Evolutionary conservation across 1,140 invertebrate genomes (phyloP).

Genomic region (Drosophila auraria): DNA sequence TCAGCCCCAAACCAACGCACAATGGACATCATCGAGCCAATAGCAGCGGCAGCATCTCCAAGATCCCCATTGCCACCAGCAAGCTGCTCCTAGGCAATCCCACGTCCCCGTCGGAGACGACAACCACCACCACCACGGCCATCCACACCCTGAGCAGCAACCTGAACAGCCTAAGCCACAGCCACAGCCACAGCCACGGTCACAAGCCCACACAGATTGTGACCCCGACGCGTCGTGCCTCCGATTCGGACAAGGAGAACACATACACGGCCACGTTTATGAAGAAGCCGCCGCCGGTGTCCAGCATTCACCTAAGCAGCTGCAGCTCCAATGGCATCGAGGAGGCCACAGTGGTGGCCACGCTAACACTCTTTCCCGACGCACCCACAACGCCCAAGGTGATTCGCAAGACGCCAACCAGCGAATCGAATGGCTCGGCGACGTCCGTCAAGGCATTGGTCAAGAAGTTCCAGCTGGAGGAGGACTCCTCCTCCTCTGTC

Average conservation of each 20-base stretch:
- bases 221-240: slow-evolving; percentile 71
- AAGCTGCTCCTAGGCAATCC: slow-evolving; percentile 38
- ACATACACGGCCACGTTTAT: slow-evolving; percentile 77
- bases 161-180: slow-evolving; percentile 16
- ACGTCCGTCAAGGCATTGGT: slow-evolving; percentile 83
- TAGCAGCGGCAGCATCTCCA: slow-evolving; percentile 50
- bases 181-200: slow-evolving; percentile 1
- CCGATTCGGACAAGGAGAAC: slow-evolving; percentile 83
- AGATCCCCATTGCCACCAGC: slow-evolving; percentile 59
- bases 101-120: slow-evolving; percentile 33
- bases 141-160: slow-evolving; percentile 56
- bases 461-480: slow-evolving; percentile 84
- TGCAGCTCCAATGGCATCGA: slow-evolving; percentile 47
- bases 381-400: slow-evolving; percentile 88
- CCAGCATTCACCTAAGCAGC: slow-evolving; percentile 62
- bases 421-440: slow-evolving; percentile 68
- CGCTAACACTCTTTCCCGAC: slow-evolving; percentile 86
- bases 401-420: slow-evolving; percentile 77
- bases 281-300: slow-evolving; percentile 67
- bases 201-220: slow-evolving; percentile 68
- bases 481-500: slow-evolving; percentile 29
- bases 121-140: slow-evolving; percentile 52
- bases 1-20: slow-evolving; percentile 40
- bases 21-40: slow-evolving; percentile 47
- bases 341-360: slow-evolving; percentile 72